Conservation (phyloP, 2,797 vertebrate species). For the Aulostomus chinensis region DNA sequence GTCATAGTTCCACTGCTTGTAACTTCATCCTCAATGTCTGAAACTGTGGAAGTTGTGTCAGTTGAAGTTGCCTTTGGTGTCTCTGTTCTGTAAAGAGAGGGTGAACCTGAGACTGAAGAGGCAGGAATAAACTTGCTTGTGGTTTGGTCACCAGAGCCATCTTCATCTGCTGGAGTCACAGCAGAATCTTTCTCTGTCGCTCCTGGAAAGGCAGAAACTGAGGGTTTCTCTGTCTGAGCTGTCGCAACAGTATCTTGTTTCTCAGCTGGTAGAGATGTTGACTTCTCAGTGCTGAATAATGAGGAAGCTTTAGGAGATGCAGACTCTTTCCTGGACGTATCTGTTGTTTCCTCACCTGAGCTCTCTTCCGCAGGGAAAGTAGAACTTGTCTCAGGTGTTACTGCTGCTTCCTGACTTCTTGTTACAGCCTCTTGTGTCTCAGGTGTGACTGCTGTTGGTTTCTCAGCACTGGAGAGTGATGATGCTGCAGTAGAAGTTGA, state of each 20-base stretch:
- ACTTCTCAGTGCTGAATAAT: conserved; percentile 6
- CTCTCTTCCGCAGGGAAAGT: not conserved
- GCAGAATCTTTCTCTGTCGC: not conserved
- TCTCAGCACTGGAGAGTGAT: not conserved
- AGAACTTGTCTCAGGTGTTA: not conserved
- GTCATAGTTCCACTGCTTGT: no score
- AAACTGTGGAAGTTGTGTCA: no score
- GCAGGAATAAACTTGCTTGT: not conserved
- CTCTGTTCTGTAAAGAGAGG: no score
- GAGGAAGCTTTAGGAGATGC: not conserved
- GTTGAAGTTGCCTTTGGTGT: no score
- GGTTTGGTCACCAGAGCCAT: not conserved
- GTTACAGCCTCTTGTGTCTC: not conserved
- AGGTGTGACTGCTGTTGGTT: not conserved
- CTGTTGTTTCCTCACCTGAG: not conserved
- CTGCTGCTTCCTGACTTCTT: not conserved
- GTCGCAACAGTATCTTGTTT: not conserved
- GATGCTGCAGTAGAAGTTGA: not conserved
- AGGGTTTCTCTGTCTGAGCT: not conserved
- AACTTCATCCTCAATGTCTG: no score
- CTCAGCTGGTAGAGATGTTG: not conserved
- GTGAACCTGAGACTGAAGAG: no score
- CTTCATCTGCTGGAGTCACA: not conserved
- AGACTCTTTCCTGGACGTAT: not conserved
- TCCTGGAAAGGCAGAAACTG: no score